Base-by-base conservation (phyloP, 2,113 vertebrate genomes). In the Abramis brama region DNA sequence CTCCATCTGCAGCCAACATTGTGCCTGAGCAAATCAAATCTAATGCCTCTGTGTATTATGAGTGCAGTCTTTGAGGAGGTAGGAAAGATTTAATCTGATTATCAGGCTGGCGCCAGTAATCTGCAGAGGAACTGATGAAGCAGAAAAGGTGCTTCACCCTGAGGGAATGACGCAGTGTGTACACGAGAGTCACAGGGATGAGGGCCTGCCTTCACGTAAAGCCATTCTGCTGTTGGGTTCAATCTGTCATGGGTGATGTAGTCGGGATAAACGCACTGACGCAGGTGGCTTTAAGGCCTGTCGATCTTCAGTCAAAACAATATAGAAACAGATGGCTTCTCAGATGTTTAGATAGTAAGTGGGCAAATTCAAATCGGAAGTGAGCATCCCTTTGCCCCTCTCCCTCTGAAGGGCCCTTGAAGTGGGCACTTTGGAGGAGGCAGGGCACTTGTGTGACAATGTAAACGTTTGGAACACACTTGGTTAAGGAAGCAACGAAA, bases 31-130 rank as follows among this genome's bases (percentile, higher is more conserved):
- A 6, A 30, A 52, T 75, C 57, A 82, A 85, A 36, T 27, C 71
- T 27, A 70, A 85, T 25, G 71, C 25, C 47, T 50, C 55, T 66
- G 9, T 30, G 59, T 76, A 12, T 80, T 21, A n/a, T 43, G 9
- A 23, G 47, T 83, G 17, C 77, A 17, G 27, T 30, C 43, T 82
- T 55, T 5, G 50, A 23, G 66, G 13, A 82, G 71, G 50, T 33
- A n/a, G 23, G 77, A 70, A 10, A 77, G 71, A 52, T 78, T 78
- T 87, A 89, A 87, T 87, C 88, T 71, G 86, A 87, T 85, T 85
- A 85, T 43, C 73, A 36, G 66, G 70, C 79, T 68, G 86, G 85
- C 60, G 78, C 82, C 78, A 3, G 62, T 87, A 77, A 89, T 85
- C 82, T 66, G 76, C 62, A 85, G 21, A 82, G 12, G 74, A 66